phyloP scores from a whole-genome alignment of 2,797 vertebrate genomes.

The Halcyon leucocephala region DNA sequence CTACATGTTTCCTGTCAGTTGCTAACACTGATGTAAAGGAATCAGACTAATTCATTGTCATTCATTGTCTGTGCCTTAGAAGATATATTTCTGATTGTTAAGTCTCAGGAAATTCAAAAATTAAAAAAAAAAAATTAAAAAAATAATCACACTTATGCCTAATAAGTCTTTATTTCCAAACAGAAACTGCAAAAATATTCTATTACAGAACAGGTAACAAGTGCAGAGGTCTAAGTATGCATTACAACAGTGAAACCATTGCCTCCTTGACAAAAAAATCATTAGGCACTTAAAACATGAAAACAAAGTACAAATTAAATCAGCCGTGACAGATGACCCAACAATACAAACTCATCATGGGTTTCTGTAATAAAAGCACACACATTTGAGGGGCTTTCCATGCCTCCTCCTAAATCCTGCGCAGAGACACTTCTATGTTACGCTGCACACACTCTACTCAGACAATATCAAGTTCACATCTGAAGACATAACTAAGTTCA shows the following conservation, averaged over 20 bases:
- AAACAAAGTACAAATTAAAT: constrained; percentile 47
- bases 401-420: constrained; percentile 50
- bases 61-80: not conserved
- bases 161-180: constrained; percentile 66
- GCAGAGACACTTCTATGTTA: constrained; percentile 30
- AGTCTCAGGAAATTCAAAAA: not conserved
- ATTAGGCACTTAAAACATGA: constrained; percentile 72
- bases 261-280: constrained; percentile 48
- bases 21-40: not conserved
- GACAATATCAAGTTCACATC: constrained; percentile 44
- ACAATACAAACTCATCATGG: not conserved
- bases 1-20: not conserved
- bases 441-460: not conserved
- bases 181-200: constrained; percentile 70
- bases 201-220: constrained; percentile 67
- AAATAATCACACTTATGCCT: not conserved
- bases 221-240: constrained; percentile 42
- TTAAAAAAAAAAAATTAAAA: not conserved
- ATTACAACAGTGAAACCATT: constrained; percentile 27
- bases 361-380: constrained; percentile 56
- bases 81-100: not conserved
- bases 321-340: constrained; percentile 24
- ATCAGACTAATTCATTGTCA: not conserved
- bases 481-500: constrained; percentile 31
- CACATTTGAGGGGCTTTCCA: not conserved